Conservation (phyloP, 2,113 vertebrate species). For the Syngnathus typhle region DNA sequence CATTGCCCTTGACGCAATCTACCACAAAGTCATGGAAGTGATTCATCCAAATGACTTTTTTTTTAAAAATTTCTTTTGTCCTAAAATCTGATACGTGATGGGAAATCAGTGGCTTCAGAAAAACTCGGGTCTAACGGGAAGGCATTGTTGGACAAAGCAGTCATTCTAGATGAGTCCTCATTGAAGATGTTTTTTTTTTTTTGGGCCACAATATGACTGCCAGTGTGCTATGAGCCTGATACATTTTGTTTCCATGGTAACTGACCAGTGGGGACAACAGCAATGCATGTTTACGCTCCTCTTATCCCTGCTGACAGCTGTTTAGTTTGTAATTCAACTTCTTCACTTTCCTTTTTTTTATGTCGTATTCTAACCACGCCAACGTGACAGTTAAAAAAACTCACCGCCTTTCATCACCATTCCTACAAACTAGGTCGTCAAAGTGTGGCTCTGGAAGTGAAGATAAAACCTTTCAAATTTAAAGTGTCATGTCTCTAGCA, state of each 20-base stretch:
- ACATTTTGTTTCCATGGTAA: slow-evolving; percentile 71
- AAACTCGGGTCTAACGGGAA: neutral
- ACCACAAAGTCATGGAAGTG: slow-evolving; percentile 40
- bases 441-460: neutral
- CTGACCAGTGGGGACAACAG: slow-evolving; percentile 52
- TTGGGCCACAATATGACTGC: slow-evolving; percentile 8
- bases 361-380: neutral
- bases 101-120: slow-evolving; percentile 25
- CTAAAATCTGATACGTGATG: slow-evolving; percentile 15
- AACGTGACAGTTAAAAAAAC: neutral
- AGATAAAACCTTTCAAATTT: neutral
- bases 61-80: neutral
- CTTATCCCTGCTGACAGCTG: slow-evolving; percentile 48
- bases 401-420: neutral
- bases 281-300: slow-evolving; percentile 52
- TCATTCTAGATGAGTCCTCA: slow-evolving; percentile 1
- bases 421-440: neutral
- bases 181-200: slow-evolving; percentile 14
- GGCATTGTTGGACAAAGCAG: neutral
- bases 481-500: no score
- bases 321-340: slow-evolving; percentile 12
- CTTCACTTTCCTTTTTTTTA: neutral
- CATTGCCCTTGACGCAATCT: slow-evolving; percentile 35
- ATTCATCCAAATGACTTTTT: slow-evolving; percentile 44
- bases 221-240: slow-evolving; percentile 27